Conservation (phyloP, 2,797 vertebrate genomes). For the Clarias pachynema region DNA sequence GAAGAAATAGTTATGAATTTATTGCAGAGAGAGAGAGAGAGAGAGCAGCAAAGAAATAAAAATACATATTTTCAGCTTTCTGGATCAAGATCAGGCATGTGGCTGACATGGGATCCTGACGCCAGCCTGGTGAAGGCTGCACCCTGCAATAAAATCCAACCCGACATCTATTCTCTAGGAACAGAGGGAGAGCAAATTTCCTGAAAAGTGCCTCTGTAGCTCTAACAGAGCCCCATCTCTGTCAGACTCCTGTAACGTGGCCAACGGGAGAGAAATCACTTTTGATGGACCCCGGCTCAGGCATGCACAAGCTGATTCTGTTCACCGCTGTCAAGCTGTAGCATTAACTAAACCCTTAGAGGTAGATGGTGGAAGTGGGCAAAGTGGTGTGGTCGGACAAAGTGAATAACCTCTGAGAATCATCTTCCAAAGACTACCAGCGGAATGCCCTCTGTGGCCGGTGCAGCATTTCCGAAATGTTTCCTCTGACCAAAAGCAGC, state of each 20-base stretch:
- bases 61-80: slow-evolving; percentile 59
- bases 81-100: slow-evolving; percentile 60
- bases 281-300: slow-evolving; percentile 61
- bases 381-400: slow-evolving; percentile 71
- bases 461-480: slow-evolving; percentile 65
- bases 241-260: slow-evolving; percentile 47
- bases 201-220: slow-evolving; percentile 55
- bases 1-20: slow-evolving; percentile 47
- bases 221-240: slow-evolving; percentile 24
- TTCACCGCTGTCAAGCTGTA: slow-evolving; percentile 63
- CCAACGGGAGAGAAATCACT: slow-evolving; percentile 62
- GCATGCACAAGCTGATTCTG: slow-evolving; percentile 56
- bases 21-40: slow-evolving; percentile 31
- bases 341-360: slow-evolving; percentile 68
- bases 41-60: slow-evolving; percentile 47
- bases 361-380: slow-evolving; percentile 70
- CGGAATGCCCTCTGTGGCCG: slow-evolving; percentile 69
- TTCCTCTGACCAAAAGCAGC: slow-evolving; percentile 64
- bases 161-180: slow-evolving; percentile 54
- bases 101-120: slow-evolving; percentile 63
- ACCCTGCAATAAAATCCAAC: slow-evolving; percentile 56
- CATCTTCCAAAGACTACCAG: slow-evolving; percentile 64
- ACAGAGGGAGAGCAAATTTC: slow-evolving; percentile 47
- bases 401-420: slow-evolving; percentile 62
- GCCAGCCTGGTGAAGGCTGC: slow-evolving; percentile 57